Evolutionary conservation across 1,140 invertebrate species (phyloP), one percentile per base, ranked within the genome.

Genomic region (Anastrepha ludens): DNA sequence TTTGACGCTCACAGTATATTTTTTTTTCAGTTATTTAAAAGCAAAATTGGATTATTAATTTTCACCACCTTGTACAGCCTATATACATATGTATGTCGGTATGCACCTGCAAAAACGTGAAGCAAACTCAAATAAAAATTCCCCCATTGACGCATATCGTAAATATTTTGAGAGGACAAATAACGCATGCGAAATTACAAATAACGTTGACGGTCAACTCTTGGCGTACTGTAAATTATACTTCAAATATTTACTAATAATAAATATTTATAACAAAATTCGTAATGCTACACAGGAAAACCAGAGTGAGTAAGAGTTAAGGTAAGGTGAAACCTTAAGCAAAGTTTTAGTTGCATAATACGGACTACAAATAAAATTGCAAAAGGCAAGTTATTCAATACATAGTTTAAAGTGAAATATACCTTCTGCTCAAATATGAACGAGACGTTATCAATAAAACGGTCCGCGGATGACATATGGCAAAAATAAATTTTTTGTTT

Each of bases 201-300:
- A 7, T 58, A 13, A 58, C 55, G 7, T 8, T 8, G 7, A 11
- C 29, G 39, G 13, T 17, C 44, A 74, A 74, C 67, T 41, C 67
- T 47, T 47, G 41, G 39, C 67, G 13, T 41, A 44, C 41, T 41
- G 39, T 74, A 11, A 74, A 17, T 74, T 47, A 47, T 47, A 44
- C 47, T 44, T 17, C 15, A 74, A 74, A 74, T 74, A 74, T 74
- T 44, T 74, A 41, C 39, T 41, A n/a, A n/a, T n/a, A n/a, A n/a
- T n/a, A n/a, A n/a, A 1, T 74, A 74, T 55, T 55, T 55, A 55
- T 29, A 29, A 29, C 29, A 29, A 29, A 29, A 29, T 29, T 29
- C 29, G 29, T 29, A 29, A 29, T 29, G 29, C 50, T 55, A 11
- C 6, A 55, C 50, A 55, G 50, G 29, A 55, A 8, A 55, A 55